Conservation (phyloP, 2,888 invertebrate genomes). For the Agonopterix subpropinquella region DNA sequence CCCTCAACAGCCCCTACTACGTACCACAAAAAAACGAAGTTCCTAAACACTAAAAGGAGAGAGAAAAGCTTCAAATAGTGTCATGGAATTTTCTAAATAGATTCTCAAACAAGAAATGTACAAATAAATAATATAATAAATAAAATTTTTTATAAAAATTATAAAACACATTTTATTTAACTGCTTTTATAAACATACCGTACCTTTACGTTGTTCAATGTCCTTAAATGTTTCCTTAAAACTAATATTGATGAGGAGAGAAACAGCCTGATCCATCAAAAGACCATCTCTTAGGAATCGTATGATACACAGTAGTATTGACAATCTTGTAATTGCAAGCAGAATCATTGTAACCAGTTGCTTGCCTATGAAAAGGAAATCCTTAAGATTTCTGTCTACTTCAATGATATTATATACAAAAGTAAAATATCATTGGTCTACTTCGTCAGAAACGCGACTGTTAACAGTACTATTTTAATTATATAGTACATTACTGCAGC, state of each 20-base stretch:
- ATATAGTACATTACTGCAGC: no score
- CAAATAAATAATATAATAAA: neutral
- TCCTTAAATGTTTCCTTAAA: no score
- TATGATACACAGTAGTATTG: conserved; percentile 50
- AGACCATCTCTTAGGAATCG: conserved; percentile 17
- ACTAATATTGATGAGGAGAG: conserved; percentile 42
- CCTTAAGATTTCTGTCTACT: conserved; percentile 47
- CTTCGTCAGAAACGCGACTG: conserved; percentile 25
- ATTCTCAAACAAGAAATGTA: neutral
- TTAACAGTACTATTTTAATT: conserved; percentile 21
- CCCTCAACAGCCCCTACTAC: conserved; percentile 5
- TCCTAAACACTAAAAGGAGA: conserved; percentile 10
- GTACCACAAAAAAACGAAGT: conserved; percentile 6
- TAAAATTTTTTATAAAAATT: neutral
- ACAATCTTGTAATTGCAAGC: conserved; percentile 53
- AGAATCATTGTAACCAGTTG: conserved; percentile 22
- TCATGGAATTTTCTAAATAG: neutral
- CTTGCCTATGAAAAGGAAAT: conserved; percentile 59
- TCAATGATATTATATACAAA: no score
- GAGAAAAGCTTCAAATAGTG: conserved; percentile 3
- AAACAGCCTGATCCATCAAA: conserved; percentile 34
- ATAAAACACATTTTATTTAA: neutral
- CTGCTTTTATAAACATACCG: neutral
- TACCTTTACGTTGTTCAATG: no score
- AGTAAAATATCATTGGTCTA: no score